Percentiles rank a stretch among this genome's conserved stretches.
phyloP scores from a whole-genome alignment of 2,888 invertebrate genomes.

The Ichneumon xanthorius region DNA sequence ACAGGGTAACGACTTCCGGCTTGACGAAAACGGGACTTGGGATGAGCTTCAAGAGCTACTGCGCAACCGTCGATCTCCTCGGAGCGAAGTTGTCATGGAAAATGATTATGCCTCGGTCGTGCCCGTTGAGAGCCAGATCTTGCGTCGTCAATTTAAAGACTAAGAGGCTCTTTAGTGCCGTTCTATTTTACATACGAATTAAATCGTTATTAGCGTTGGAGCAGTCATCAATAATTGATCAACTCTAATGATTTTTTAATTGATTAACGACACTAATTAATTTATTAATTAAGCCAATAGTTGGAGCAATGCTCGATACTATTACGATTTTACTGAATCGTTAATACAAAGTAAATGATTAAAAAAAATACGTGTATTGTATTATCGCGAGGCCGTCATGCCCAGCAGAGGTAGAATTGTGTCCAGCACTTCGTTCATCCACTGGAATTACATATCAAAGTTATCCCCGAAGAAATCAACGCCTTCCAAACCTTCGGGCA shows the following conservation, averaged over 20 bases:
- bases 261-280: no score
- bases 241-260: background rate
- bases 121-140: slow-evolving; percentile 17
- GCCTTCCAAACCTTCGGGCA: slow-evolving; percentile 89
- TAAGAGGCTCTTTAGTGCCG: background rate
- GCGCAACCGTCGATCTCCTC: slow-evolving; percentile 40
- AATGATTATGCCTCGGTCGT: background rate
- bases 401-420: slow-evolving; percentile 28
- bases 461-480: slow-evolving; percentile 86
- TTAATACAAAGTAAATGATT: background rate
- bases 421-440: slow-evolving; percentile 41
- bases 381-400: background rate
- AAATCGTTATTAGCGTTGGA: background rate
- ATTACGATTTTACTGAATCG: background rate
- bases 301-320: background rate
- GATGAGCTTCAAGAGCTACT: slow-evolving; percentile 63
- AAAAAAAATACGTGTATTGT: background rate
- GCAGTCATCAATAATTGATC: background rate
- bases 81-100: background rate
- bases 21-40: slow-evolving; percentile 60
- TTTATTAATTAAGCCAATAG: no score
- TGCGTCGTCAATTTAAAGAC: slow-evolving; percentile 20
- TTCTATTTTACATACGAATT: background rate
- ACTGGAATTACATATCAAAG: slow-evolving; percentile 36
- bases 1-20: slow-evolving; percentile 69